A percentile compares a stretch with the other conserved stretches of the same genome.
These are phyloP conservation scores for Monomorium pharaonis DNA, from an alignment of 1,140 invertebrate genomes.

Conservation along the genomic window DNA sequence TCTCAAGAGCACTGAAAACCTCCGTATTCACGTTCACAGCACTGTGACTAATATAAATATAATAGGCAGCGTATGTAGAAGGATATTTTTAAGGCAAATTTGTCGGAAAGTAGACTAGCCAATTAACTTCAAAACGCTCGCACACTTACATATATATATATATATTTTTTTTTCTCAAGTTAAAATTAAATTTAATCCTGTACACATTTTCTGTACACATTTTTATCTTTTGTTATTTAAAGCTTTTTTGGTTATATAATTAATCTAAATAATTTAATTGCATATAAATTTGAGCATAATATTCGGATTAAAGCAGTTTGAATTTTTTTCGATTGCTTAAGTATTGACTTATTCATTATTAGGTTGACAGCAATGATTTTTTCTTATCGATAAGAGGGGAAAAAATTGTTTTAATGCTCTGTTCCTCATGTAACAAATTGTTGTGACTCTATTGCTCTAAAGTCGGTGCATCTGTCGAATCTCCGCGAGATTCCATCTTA, in stretches of 20 bases:
- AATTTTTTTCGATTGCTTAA: neutral
- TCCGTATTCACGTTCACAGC: neutral
- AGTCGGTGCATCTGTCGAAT: constrained; percentile 20
- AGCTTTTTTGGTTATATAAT: no score
- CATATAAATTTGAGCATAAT: no score
- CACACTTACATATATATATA: no score
- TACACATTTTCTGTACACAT: no score
- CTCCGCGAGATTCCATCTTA: constrained; percentile 24
- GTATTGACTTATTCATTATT: neutral
- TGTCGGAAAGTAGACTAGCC: neutral
- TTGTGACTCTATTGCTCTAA: constrained; percentile 12
- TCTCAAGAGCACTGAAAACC: neutral
- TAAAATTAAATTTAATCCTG: neutral
- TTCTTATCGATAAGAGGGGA: neutral
- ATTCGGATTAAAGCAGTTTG: neutral
- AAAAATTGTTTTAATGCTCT: neutral
- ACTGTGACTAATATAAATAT: neutral
- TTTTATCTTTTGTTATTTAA: no score
- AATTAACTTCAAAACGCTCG: neutral
- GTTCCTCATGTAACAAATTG: neutral
- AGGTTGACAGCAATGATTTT: neutral
- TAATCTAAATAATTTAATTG: no score
- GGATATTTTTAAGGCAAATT: neutral
- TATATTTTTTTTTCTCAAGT: neutral
- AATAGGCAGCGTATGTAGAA: neutral